Conservation (phyloP, 2,888 invertebrate species). For the Diarsia mendica region DNA sequence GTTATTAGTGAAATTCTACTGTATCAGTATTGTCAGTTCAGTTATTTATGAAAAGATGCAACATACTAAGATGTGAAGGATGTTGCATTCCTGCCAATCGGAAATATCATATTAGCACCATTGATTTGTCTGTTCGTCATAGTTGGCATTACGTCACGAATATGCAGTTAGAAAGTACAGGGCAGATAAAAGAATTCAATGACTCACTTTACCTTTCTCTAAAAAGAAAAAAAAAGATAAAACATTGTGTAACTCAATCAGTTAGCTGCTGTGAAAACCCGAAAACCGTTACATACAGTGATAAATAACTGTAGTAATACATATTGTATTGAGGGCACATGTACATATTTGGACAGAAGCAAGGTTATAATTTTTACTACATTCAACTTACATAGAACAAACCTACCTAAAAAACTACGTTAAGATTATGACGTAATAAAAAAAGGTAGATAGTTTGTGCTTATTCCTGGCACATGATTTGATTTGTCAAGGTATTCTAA, state of each 20-base stretch:
- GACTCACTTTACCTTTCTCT: constrained; percentile 34
- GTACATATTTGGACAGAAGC: not conserved
- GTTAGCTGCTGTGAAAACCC: constrained; percentile 9
- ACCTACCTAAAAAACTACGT: too few relatives aligned
- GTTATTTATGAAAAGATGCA: not conserved
- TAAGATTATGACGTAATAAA: too few relatives aligned
- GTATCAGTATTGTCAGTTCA: not conserved
- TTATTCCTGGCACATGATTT: too few relatives aligned
- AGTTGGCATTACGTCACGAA: constrained; percentile 25
- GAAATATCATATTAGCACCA: constrained; percentile 30
- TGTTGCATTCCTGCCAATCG: constrained; percentile 2
- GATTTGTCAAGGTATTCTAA: too few relatives aligned
- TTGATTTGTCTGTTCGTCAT: constrained; percentile 3
- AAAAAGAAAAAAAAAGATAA: constrained; percentile 25
- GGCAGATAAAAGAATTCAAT: constrained; percentile 34
- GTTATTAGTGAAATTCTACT: too few relatives aligned
- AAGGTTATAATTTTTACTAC: not conserved
- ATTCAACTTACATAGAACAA: too few relatives aligned
- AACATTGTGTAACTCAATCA: constrained; percentile 23
- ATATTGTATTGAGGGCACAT: not conserved
- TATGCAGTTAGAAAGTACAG: constrained; percentile 45
- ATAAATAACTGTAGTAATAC: constrained; percentile 14
- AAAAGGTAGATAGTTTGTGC: too few relatives aligned
- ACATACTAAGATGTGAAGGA: not conserved
- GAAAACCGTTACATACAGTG: constrained; percentile 6